Conservation (phyloP, 2,888 invertebrate species). For the Mythimna albipuncta region DNA sequence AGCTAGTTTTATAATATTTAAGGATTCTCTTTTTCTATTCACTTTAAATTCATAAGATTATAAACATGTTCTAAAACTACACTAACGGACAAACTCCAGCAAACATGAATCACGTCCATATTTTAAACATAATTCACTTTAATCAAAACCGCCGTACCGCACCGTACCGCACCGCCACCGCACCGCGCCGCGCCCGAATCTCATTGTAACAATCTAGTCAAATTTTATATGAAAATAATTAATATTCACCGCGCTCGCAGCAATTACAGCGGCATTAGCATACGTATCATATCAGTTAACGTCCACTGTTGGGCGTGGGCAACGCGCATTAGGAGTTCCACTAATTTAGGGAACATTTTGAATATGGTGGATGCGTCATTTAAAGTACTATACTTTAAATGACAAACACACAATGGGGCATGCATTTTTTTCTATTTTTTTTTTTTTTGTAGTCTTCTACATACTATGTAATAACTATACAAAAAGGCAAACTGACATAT, state of each 20-base stretch:
- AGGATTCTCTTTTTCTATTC: too few relatives aligned
- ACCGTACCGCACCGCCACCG: slow-evolving; percentile 2
- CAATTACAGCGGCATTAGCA: slow-evolving; percentile 48
- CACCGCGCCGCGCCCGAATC: slow-evolving; percentile 25
- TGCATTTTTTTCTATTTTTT: background rate
- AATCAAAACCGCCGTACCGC: slow-evolving; percentile 43
- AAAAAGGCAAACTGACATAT: too few relatives aligned
- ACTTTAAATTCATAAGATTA: too few relatives aligned
- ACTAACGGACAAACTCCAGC: slow-evolving; percentile 18
- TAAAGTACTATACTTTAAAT: too few relatives aligned
- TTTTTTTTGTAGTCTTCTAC: background rate
- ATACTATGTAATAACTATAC: too few relatives aligned
- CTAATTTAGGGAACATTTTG: background rate
- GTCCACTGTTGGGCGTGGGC: slow-evolving; percentile 11
- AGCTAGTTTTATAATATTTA: too few relatives aligned
- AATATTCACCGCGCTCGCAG: slow-evolving; percentile 57
- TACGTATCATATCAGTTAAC: slow-evolving; percentile 33
- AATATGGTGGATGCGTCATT: slow-evolving; percentile 2
- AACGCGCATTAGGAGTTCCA: slow-evolving; percentile 7
- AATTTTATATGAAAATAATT: slow-evolving; percentile 63
- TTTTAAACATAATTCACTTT: slow-evolving; percentile 51
- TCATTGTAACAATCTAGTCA: slow-evolving; percentile 59
- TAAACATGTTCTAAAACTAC: background rate
- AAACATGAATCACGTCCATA: slow-evolving; percentile 33
- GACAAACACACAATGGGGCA: too few relatives aligned